Evolutionary conservation across 2,888 invertebrate genomes (phyloP).

Genomic region (Dolichomitus sp.): DNA sequence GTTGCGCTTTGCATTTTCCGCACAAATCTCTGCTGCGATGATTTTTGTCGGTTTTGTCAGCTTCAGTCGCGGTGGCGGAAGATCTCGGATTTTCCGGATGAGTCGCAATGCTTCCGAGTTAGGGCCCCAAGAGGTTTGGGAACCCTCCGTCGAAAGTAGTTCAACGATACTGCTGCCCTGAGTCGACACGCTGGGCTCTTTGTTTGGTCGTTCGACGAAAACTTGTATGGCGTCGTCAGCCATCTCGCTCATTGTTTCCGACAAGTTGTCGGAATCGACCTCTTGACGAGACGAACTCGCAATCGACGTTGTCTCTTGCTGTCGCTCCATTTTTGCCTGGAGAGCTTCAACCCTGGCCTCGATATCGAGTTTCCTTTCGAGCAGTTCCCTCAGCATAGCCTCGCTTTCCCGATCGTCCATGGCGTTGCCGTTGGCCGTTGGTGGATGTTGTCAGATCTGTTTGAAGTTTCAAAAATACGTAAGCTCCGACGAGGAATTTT

Average conservation of each 20-base stretch:
- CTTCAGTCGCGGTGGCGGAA: neutral
- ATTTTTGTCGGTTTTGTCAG: neutral
- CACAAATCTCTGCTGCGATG: neutral
- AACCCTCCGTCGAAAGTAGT: neutral
- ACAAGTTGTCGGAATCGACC: neutral
- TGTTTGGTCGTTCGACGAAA: neutral
- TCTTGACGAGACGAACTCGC: neutral
- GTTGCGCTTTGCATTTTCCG: neutral
- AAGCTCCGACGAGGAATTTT: conserved; percentile 22
- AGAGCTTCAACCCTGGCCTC: neutral
- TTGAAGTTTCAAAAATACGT: neutral
- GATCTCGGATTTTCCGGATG: conserved; percentile 9
- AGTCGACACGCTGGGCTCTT: neutral
- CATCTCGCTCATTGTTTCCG: neutral
- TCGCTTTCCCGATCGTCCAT: neutral
- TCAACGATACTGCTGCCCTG: neutral
- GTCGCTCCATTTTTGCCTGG: neutral
- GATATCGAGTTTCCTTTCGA: neutral
- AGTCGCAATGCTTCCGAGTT: conserved; percentile 16
- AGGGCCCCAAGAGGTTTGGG: neutral
- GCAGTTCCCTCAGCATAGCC: neutral
- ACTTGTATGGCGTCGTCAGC: neutral
- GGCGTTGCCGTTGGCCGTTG: neutral
- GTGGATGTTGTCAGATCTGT: neutral
- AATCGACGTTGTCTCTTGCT: neutral